Percentiles rank a stretch among this genome's conserved stretches.
Conservation (phyloP, 2,888 invertebrate genomes). For the Patella caerulea region DNA sequence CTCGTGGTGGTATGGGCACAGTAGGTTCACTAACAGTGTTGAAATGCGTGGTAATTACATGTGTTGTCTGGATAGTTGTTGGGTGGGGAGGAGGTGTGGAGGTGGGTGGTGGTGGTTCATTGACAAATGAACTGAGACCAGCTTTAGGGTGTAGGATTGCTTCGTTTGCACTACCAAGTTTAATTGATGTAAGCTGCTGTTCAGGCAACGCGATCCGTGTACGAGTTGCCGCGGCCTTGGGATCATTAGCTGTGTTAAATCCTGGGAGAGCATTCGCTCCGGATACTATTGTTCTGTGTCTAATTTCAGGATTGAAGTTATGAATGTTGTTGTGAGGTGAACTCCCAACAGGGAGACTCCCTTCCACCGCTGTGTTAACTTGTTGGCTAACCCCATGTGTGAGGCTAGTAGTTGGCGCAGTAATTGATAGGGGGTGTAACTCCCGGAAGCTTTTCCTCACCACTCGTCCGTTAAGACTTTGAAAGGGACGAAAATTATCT, state of each 20-base stretch:
- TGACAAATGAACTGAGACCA: too few species aligned
- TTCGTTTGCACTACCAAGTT: background rate
- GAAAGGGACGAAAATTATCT: constrained; percentile 19
- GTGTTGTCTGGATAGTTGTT: too few species aligned
- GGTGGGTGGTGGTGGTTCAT: too few species aligned
- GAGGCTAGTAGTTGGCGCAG: background rate
- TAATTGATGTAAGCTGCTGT: background rate
- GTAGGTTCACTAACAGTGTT: too few species aligned
- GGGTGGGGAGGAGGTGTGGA: too few species aligned
- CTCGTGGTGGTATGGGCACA: too few species aligned
- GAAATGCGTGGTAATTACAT: too few species aligned
- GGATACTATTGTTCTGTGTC: background rate
- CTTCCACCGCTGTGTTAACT: background rate
- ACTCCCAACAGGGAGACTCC: background rate
- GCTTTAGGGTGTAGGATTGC: too few species aligned
- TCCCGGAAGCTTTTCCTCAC: constrained; percentile 16
- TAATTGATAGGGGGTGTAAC: background rate
- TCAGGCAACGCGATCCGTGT: background rate
- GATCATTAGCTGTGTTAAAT: background rate
- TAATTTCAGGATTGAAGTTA: background rate
- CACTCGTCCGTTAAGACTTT: constrained; percentile 6
- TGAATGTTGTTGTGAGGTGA: background rate
- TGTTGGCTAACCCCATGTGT: background rate
- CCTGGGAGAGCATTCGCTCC: background rate
- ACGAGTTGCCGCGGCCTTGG: background rate